These are phyloP conservation scores for Cyphomyrus discorhynchus DNA, from an alignment of 2,113 vertebrate genomes.

Conservation along the genomic window DNA sequence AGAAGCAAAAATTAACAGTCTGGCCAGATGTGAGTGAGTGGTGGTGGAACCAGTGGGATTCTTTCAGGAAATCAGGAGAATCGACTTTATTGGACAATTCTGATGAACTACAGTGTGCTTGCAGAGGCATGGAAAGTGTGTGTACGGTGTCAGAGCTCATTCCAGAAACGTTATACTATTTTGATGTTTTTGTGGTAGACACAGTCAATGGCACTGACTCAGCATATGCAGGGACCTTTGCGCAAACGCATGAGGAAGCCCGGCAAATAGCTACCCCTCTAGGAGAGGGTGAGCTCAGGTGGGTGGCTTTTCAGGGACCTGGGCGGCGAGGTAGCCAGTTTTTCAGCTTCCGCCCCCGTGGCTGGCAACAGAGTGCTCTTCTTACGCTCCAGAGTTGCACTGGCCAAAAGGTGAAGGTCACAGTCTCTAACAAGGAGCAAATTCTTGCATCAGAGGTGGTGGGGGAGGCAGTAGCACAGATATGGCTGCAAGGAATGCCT, in stretches of 20 bases:
- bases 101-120: conserved; percentile 61
- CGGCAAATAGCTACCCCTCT: conserved; percentile 54
- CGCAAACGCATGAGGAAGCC: conserved; percentile 70
- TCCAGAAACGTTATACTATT: conserved; percentile 74
- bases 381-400: conserved; percentile 73
- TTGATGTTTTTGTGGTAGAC: conserved; percentile 76
- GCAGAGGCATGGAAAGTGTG: conserved; percentile 66
- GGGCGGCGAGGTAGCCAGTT: conserved; percentile 46
- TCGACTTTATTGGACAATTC: conserved; percentile 26
- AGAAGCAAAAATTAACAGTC: conserved; percentile 40
- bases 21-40: conserved; percentile 56
- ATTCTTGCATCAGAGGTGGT: conserved; percentile 59
- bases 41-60: conserved; percentile 62
- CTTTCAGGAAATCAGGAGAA: conserved; percentile 32
- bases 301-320: conserved; percentile 57
- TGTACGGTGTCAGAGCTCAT: conserved; percentile 71
- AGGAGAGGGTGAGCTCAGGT: conserved; percentile 70
- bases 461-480: conserved; percentile 60
- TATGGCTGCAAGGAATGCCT: conserved; percentile 71
- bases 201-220: conserved; percentile 65
- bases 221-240: conserved; percentile 68
- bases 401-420: conserved; percentile 58
- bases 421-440: conserved; percentile 61
- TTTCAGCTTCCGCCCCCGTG: conserved; percentile 67
- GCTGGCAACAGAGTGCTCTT: conserved; percentile 68